Percentiles rank a stretch among this genome's conserved stretches.
Evolutionary conservation across 2,888 invertebrate genomes (phyloP).

Genomic region (Macaria notata): DNA sequence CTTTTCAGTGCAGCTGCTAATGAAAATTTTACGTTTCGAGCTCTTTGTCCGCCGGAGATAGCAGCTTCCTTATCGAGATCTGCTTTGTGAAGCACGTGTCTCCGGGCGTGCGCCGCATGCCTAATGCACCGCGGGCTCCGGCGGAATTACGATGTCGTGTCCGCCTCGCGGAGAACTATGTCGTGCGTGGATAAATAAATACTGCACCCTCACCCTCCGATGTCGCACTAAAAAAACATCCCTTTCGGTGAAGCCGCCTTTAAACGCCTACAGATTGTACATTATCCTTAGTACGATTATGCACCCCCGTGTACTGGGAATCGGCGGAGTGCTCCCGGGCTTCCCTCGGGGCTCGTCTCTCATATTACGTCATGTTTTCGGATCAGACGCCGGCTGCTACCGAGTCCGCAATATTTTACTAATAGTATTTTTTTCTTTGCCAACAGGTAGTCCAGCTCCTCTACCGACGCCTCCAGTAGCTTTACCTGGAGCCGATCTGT

Average conservation of each 20-base stretch:
- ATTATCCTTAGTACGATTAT: slow-evolving; percentile 83
- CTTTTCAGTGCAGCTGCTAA: slow-evolving; percentile 74
- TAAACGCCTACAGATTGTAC: slow-evolving; percentile 83
- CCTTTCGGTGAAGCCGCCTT: slow-evolving; percentile 80
- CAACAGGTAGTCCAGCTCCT: slow-evolving; percentile 70
- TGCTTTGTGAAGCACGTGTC: slow-evolving; percentile 58
- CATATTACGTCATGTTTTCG: slow-evolving; percentile 78
- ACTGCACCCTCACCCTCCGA: slow-evolving; percentile 81
- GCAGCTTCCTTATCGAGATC: slow-evolving; percentile 70
- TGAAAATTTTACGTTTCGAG: slow-evolving; percentile 79
- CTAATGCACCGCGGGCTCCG: slow-evolving; percentile 59
- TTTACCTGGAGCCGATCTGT: slow-evolving; percentile 70
- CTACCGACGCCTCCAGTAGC: slow-evolving; percentile 63
- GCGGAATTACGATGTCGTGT: slow-evolving; percentile 70
- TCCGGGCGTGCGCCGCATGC: slow-evolving; percentile 67
- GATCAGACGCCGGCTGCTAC: slow-evolving; percentile 49
- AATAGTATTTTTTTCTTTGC: slow-evolving; percentile 48
- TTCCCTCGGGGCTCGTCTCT: slow-evolving; percentile 73
- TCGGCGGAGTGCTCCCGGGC: slow-evolving; percentile 71
- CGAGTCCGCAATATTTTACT: slow-evolving; percentile 34
- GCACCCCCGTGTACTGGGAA: slow-evolving; percentile 81
- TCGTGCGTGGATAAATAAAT: slow-evolving; percentile 78
- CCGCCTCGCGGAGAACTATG: slow-evolving; percentile 71
- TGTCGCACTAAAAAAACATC: slow-evolving; percentile 81
- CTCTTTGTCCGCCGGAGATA: slow-evolving; percentile 73